Evolutionary conservation across 2,888 invertebrate species (phyloP).

Genomic region (Nasonovia ribisnigri): DNA sequence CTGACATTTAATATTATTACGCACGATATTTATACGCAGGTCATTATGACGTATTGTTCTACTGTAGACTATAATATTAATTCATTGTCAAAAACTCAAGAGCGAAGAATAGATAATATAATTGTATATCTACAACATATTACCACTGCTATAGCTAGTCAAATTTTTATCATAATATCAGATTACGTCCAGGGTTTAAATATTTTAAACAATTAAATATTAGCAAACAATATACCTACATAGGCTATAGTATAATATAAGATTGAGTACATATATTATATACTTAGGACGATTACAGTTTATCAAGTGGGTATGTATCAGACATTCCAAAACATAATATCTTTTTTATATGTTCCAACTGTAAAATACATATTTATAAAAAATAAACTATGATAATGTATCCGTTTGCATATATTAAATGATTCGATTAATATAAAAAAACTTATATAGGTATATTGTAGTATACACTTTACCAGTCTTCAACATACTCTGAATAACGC

Average conservation of each 20-base stretch:
- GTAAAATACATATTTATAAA: neutral
- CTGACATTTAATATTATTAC: neutral
- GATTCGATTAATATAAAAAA: neutral
- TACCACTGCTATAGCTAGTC: neutral
- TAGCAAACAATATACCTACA: neutral
- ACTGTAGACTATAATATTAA: neutral
- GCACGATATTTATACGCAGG: neutral
- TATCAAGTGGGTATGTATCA: too few relatives aligned
- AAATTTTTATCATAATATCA: neutral
- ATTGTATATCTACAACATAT: neutral
- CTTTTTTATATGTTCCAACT: too few relatives aligned
- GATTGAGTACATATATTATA: too few relatives aligned
- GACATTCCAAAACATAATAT: too few relatives aligned
- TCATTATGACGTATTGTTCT: neutral
- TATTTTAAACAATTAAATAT: neutral
- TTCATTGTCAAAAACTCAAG: neutral
- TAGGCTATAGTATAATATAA: too few relatives aligned
- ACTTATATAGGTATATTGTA: neutral
- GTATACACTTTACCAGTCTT: neutral
- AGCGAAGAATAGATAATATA: neutral
- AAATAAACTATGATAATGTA: neutral
- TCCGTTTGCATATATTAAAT: neutral
- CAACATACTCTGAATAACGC: slow-evolving; percentile 14
- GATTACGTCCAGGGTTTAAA: neutral
- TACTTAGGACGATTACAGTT: too few relatives aligned